These are phyloP conservation scores for Notarius lentiginosus DNA, from an alignment of 2,113 vertebrate genomes.

Conservation along the genomic window DNA sequence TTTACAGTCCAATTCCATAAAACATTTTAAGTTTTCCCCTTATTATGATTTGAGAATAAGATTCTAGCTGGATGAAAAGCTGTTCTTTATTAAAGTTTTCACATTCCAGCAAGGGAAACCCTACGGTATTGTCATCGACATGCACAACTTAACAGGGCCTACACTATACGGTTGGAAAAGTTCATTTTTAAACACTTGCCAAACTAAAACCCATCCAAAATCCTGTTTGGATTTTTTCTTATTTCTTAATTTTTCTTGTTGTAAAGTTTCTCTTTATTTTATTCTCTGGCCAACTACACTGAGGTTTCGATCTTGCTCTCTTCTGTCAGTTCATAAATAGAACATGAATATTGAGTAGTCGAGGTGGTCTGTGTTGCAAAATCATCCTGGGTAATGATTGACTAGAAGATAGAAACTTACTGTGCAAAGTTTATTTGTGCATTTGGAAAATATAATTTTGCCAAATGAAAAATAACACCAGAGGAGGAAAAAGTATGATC, in stretches of 20 bases:
- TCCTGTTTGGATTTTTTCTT: not conserved
- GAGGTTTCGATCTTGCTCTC: not conserved
- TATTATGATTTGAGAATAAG: no score
- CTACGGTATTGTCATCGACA: not conserved
- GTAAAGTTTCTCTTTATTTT: not conserved
- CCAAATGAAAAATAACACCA: not conserved
- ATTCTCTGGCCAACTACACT: not conserved
- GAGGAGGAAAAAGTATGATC: not conserved
- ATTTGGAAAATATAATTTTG: not conserved
- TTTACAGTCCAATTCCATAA: not conserved
- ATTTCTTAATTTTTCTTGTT: no score
- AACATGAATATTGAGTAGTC: conserved; percentile 8
- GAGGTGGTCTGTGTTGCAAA: not conserved
- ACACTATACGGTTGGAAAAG: not conserved
- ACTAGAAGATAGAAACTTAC: not conserved
- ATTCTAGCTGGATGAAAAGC: not conserved
- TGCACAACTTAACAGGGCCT: not conserved
- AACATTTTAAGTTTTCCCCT: not conserved
- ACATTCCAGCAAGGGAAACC: not conserved
- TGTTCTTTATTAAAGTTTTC: not conserved
- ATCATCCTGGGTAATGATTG: not conserved
- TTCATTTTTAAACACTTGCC: not conserved
- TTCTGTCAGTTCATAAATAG: conserved; percentile 4
- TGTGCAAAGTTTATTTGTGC: not conserved
- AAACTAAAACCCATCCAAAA: not conserved